A percentile compares a stretch with the other conserved stretches of the same genome.
These are phyloP conservation scores for Numenius arquata DNA, from an alignment of 2,113 vertebrate species.

Conservation along the genomic window DNA sequence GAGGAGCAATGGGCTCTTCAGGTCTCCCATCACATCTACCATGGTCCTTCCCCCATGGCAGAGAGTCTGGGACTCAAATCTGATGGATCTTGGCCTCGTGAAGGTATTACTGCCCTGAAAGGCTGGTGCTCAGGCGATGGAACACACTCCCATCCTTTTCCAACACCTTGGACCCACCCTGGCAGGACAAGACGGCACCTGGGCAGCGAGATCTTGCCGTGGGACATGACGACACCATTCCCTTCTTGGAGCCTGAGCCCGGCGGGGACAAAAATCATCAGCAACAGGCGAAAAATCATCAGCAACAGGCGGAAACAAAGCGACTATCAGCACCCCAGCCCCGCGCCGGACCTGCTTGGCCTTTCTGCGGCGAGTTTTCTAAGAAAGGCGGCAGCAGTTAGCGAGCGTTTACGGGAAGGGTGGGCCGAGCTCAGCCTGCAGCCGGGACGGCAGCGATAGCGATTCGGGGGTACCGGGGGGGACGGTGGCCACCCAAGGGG, in stretches of 20 bases:
- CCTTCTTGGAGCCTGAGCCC: neutral
- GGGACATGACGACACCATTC: rapidly evolving
- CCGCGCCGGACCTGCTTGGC: conserved; percentile 6
- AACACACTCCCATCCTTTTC: rapidly evolving
- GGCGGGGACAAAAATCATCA: neutral
- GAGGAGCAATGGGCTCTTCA: neutral
- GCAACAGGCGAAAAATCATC: neutral
- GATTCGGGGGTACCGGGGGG: rapidly evolving
- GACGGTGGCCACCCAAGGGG: rapidly evolving
- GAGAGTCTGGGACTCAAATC: rapidly evolving
- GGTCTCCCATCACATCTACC: neutral
- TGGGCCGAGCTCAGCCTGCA: neutral
- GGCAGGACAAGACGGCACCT: rapidly evolving
- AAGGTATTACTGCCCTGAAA: too few species aligned
- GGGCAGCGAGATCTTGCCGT: rapidly evolving
- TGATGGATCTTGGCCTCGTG: rapidly evolving
- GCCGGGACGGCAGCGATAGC: rapidly evolving
- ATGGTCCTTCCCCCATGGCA: rapidly evolving
- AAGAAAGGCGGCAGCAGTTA: conserved; percentile 68
- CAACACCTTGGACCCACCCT: neutral
- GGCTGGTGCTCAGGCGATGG: neutral
- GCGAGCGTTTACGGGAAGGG: conserved; percentile 66
- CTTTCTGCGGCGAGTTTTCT: conserved; percentile 65
- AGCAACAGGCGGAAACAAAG: neutral
- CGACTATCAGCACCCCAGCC: conserved; percentile 36